Base-by-base conservation (phyloP, 2,888 invertebrate species). In the Diaprepes abbreviatus region DNA sequence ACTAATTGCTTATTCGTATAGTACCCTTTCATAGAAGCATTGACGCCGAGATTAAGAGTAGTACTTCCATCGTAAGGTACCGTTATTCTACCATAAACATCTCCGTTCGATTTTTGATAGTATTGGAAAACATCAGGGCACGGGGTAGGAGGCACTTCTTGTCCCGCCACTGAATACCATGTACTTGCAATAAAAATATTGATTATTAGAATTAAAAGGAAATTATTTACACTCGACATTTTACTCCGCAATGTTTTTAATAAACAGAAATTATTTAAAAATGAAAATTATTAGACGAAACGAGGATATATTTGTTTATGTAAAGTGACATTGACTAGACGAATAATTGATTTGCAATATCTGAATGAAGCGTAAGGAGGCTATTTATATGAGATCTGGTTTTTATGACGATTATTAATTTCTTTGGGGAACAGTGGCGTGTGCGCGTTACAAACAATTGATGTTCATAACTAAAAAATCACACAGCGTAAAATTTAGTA, bases 51-150 rank as follows among this genome's bases (percentile, higher is more conserved):
- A 35, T 63, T 36, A 45, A 77, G 33, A 2, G 10, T 62, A 5
- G 62, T 71, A 14, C 66, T 70, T 14, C 74, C 74, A 71, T 77
- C 75, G 48, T 76, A 75, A 0, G 76, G 77, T 17, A 77, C 36
- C 6, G 28, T 64, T 3, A 73, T 72, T 70, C 74, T 72, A 9
- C 77, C 77, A 50, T 74, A 76, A 19, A 75, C 62, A 19, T 67
- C 28, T 14, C 74, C 75, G 40, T 70, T 73, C 4, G 60, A 14
- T 33, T 71, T 66, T 35, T 57, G 74, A n/a, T 69, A 66, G 33
- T 81, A 81, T 4, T 64, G 24, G 68, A 81, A 81, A 1, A 78
- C 66, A 2, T 74, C 21, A 0, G 80, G 79, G 59, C 81, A 81
- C 1, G 79, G 80, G 66, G 78, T 78, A 10, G 72, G 59, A 9